Evolutionary conservation across 2,888 invertebrate genomes (phyloP), one percentile per base, ranked within the genome.

Genomic region (Seladonia tumulorum): DNA sequence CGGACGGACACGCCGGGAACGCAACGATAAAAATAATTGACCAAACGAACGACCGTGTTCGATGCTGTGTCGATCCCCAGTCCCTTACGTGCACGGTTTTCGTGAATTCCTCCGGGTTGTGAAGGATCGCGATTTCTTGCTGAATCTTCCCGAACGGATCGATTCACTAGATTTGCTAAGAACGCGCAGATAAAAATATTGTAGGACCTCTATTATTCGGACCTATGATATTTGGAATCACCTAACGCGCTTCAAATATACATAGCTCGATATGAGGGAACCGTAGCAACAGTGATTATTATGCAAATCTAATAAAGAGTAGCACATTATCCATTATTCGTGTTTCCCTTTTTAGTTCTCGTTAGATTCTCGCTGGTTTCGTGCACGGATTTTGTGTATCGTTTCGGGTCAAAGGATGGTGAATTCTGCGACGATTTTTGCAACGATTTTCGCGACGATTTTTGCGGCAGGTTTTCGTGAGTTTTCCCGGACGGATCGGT

Each of bases 11-110:
- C 39, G 45, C 42, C 63, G 82, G 68, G 81, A 74, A 78, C 81
- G 81, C 76, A 81, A 14, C 75, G 81, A 85, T 85, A 84, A 85
- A 85, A 85, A 85, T 85, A 75, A 84, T 85, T 72, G 57, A 63
- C 29, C 63, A 63, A 63, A 63, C 35, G 35, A 63, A 63, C 29
- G 29, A 18, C 16, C 63, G 63, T 35, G 63, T 63, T 29, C 63
- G 63, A 63, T 29, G 63, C 57, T 57, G 63, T 8, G 29, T 29
- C 66, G 45, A 18, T 18, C 22, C 22, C 1, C 57, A 3, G 12
- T n/a, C 35, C 16, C n/a, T 25, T 73, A 60, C 47, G 45, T 76
- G 76, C 42, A 35, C 16, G 71, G 25, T 76, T 71, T 76, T 49
- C 72, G 72, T 70, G 57, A 83, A 76, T 47, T 60, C 49, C 16